Base-by-base conservation (phyloP, 2,113 vertebrate species). In the Oryzias curvinotus region DNA sequence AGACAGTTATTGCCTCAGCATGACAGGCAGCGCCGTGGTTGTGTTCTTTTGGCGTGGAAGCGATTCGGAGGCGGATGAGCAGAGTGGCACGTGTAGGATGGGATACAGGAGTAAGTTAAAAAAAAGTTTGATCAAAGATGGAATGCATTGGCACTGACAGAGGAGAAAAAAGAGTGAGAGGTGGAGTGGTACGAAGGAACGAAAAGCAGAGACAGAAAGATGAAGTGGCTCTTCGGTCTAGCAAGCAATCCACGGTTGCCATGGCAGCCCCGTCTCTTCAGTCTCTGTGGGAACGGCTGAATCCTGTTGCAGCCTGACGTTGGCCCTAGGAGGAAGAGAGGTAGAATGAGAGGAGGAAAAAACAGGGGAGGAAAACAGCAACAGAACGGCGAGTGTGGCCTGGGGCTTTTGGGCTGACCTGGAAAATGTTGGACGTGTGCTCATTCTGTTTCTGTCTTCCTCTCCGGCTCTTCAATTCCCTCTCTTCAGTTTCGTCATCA, bases 221-320 rank as follows among this genome's bases (percentile, higher is more conserved):
- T 65, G 64, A 36, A 64, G 58, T 14, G 48, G 81, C 79, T 72
- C 82, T 77, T 63, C 49, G 30, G 84, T 85, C 55, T 5, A 81
- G 77, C 85, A 85, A 90, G 88, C 77, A 74, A 88, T 91, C 89
- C 86, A 80, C 77, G 48, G 90, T 91, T 91, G 88, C 90, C 88
- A 91, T 92, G 87, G 91, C 55, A 91, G 89, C 90, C 52, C 83
- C 77, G 77, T 90, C 85, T 91, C 86, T 83, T 80, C 65, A 52
- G 89, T 91, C 90, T 90, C 91, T 75, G 85, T 91, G 90, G 90
- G 88, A 92, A 92, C 87, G 78, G 82, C 81, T 87, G 87, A 91
- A 90, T 90, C 86, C 90, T 87, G 84, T 90, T 87, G 90, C 89
- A 86, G 84, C 78, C 87, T 66, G 77, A 88, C 86, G 90, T 88